A percentile compares a stretch with the other conserved stretches of the same genome.
Conservation (phyloP, 35 echinoderm and acorn worm genomes). For the Chiridota heheva region DNA sequence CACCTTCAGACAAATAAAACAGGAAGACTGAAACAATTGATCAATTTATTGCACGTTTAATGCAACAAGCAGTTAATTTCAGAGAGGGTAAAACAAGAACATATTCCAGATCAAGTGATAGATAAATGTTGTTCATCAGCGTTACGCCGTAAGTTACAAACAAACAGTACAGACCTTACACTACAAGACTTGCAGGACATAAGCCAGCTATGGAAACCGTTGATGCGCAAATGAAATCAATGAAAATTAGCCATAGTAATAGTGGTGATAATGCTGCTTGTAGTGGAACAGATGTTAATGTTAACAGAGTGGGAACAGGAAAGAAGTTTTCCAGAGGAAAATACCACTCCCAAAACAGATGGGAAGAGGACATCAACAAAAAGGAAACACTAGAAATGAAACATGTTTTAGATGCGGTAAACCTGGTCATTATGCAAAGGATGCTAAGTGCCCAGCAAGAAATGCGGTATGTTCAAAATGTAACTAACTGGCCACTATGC, state of each 20-base stretch:
- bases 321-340: not conserved
- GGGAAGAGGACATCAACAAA: no score
- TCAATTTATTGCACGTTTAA: slow-evolving; percentile 51
- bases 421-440: slow-evolving; percentile 63
- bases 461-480: slow-evolving; percentile 54
- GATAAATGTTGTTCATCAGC: slow-evolving; percentile 53
- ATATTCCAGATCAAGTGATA: slow-evolving; percentile 38
- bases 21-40: slow-evolving; percentile 44
- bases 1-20: slow-evolving; percentile 53
- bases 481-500: slow-evolving; percentile 41
- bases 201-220: not conserved
- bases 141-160: slow-evolving; percentile 19
- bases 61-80: slow-evolving; percentile 21
- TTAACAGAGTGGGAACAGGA: not conserved
- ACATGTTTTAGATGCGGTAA: slow-evolving; percentile 48
- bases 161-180: slow-evolving; percentile 42
- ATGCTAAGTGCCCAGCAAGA: slow-evolving; percentile 55
- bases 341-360: not conserved
- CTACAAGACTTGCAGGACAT: slow-evolving; percentile 25
- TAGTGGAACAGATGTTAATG: not conserved
- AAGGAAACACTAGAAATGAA: not conserved
- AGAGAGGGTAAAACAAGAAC: slow-evolving; percentile 26
- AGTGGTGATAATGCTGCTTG: not conserved
- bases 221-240: not conserved
- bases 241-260: not conserved